A percentile compares a stretch with the other conserved stretches of the same genome.
Evolutionary conservation across 2,888 invertebrate genomes (phyloP).

Genomic region (Zygaena filipendulae): DNA sequence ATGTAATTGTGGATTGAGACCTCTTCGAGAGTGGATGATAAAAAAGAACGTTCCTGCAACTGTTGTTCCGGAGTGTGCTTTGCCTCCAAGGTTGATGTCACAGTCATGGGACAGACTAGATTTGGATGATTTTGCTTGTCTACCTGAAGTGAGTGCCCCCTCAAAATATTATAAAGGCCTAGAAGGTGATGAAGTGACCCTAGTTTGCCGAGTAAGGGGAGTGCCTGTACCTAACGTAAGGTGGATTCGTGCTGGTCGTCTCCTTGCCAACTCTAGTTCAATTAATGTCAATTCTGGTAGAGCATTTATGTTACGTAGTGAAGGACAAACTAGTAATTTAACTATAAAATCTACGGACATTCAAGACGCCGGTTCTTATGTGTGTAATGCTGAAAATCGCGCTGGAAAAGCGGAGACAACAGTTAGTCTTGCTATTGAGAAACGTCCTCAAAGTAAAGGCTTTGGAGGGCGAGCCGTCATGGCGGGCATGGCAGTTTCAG

Average conservation of each 20-base stretch:
- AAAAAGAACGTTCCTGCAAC: conserved; percentile 80
- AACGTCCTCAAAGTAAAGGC: conserved; percentile 70
- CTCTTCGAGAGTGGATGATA: conserved; percentile 83
- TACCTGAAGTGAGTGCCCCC: conserved; percentile 74
- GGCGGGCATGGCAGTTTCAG: conserved; percentile 76
- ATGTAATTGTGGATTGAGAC: conserved; percentile 80
- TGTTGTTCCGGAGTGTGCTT: conserved; percentile 73
- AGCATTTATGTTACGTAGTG: conserved; percentile 73
- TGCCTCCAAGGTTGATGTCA: conserved; percentile 71
- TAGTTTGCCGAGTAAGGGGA: conserved; percentile 77
- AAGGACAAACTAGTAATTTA: conserved; percentile 76
- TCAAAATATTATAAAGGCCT: conserved; percentile 71
- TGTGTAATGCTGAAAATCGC: conserved; percentile 83
- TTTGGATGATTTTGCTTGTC: conserved; percentile 83
- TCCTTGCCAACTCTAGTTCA: conserved; percentile 71
- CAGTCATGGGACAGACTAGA: conserved; percentile 81
- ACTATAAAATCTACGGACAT: conserved; percentile 78
- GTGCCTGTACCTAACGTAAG: conserved; percentile 78
- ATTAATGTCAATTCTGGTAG: conserved; percentile 60
- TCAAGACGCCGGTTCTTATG: conserved; percentile 81
- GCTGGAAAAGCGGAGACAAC: conserved; percentile 81
- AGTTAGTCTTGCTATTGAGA: conserved; percentile 77
- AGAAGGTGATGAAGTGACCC: conserved; percentile 79
- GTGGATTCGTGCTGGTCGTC: conserved; percentile 77
- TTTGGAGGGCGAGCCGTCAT: conserved; percentile 71